Evolutionary conservation across 2,113 vertebrate genomes (phyloP).

Genomic region (Rhombomys opimus): DNA sequence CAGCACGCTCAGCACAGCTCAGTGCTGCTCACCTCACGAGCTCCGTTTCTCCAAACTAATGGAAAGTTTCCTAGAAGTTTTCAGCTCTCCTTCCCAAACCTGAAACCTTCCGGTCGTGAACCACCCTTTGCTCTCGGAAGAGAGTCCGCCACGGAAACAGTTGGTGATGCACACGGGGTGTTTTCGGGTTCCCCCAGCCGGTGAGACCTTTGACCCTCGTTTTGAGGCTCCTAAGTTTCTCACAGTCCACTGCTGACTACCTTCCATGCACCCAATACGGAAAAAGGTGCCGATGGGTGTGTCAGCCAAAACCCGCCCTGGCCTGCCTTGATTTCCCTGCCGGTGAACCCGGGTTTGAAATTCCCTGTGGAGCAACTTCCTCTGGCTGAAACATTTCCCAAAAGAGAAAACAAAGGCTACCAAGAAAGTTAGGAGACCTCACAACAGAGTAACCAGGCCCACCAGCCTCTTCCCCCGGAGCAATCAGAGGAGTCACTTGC

Average conservation of each 20-base stretch:
- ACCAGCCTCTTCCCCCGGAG: too few species aligned
- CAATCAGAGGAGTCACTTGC: too few species aligned
- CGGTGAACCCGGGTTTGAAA: neutral
- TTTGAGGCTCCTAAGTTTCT: neutral
- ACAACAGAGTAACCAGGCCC: neutral
- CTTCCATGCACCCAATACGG: neutral
- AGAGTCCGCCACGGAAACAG: neutral
- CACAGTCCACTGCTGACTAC: neutral
- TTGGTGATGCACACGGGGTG: neutral
- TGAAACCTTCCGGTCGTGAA: neutral
- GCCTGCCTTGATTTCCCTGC: neutral
- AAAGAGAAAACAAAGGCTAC: too few species aligned
- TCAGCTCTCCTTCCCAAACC: neutral
- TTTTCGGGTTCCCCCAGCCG: neutral
- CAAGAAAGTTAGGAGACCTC: neutral
- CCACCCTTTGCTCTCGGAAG: constrained; percentile 12
- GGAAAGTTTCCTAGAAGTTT: constrained; percentile 23
- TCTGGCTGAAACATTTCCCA: neutral
- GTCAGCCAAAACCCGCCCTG: neutral
- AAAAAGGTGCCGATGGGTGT: neutral
- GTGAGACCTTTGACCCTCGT: neutral
- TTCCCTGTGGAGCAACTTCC: neutral
- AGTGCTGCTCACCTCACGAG: constrained; percentile 28
- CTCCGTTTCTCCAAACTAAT: neutral
- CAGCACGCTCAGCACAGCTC: neutral